phyloP scores from a whole-genome alignment of 2,888 invertebrate species.

The Nasonovia ribisnigri region DNA sequence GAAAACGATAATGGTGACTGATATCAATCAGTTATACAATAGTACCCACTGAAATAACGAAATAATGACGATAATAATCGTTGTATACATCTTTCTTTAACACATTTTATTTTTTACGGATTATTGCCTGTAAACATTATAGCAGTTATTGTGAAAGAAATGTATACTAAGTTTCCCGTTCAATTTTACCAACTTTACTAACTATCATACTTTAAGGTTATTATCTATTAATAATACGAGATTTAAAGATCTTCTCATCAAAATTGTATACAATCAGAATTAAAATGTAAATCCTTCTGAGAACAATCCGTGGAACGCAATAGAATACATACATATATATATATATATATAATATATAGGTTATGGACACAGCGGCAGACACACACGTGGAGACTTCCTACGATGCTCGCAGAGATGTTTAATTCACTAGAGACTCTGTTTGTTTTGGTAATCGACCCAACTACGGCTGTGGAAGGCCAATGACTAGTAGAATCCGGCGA shows the following conservation, averaged over 20 bases:
- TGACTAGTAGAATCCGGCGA: background rate
- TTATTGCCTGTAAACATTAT: too few species aligned
- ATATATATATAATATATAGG: background rate
- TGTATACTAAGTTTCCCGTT: background rate
- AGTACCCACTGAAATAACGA: too few species aligned
- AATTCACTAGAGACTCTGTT: conserved; percentile 33
- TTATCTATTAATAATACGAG: background rate
- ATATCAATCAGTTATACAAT: too few species aligned
- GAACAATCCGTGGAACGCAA: background rate
- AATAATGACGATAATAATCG: background rate
- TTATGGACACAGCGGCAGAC: too few species aligned
- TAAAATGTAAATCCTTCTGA: conserved; percentile 25
- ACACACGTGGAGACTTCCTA: background rate
- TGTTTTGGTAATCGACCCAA: conserved; percentile 33
- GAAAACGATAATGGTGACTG: too few species aligned
- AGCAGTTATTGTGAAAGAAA: background rate
- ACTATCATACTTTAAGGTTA: background rate
- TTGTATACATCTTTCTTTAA: background rate
- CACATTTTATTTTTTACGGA: background rate
- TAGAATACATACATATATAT: background rate
- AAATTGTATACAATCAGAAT: conserved; percentile 15
- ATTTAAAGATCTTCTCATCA: background rate
- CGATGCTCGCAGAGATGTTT: background rate
- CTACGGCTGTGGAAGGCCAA: background rate
- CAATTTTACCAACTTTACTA: background rate